Evolutionary conservation across 2,797 vertebrate species (phyloP).

Genomic region (Sciurus carolinensis): DNA sequence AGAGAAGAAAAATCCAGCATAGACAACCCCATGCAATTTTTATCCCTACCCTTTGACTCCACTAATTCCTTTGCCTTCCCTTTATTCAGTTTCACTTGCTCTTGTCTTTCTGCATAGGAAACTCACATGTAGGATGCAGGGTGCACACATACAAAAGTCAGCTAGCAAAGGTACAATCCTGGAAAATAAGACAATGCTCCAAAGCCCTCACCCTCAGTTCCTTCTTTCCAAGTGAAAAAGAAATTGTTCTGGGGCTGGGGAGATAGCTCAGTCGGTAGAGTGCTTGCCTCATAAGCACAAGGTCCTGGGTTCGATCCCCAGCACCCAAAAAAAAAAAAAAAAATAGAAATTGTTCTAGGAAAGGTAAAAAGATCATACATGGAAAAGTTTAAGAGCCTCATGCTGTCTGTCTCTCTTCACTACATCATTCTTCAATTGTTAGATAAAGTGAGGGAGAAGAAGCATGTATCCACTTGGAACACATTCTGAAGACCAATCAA

Average conservation of each 20-base stretch:
- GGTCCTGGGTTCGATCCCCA: too few relatives aligned
- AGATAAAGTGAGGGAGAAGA: background rate
- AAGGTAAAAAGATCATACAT: background rate
- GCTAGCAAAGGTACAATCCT: background rate
- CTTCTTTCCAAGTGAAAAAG: background rate
- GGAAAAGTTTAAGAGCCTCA: background rate
- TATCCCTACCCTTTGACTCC: background rate
- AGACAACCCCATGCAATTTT: background rate
- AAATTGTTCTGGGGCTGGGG: background rate
- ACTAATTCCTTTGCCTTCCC: background rate
- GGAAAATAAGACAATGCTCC: background rate
- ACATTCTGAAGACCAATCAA: background rate
- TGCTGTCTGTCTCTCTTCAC: background rate
- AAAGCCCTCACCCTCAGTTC: too few relatives aligned
- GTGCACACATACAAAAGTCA: background rate
- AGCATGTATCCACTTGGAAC: background rate
- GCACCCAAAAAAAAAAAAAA: too few relatives aligned
- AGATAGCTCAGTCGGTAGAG: too few relatives aligned
- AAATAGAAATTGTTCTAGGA: background rate
- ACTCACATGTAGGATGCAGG: background rate
- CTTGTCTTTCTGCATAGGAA: background rate
- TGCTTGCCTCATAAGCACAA: too few relatives aligned
- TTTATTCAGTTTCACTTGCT: background rate
- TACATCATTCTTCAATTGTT: background rate
- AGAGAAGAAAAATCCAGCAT: background rate